Base-by-base conservation (phyloP, 1,140 invertebrate genomes). In the Leptopilina boulardi region DNA sequence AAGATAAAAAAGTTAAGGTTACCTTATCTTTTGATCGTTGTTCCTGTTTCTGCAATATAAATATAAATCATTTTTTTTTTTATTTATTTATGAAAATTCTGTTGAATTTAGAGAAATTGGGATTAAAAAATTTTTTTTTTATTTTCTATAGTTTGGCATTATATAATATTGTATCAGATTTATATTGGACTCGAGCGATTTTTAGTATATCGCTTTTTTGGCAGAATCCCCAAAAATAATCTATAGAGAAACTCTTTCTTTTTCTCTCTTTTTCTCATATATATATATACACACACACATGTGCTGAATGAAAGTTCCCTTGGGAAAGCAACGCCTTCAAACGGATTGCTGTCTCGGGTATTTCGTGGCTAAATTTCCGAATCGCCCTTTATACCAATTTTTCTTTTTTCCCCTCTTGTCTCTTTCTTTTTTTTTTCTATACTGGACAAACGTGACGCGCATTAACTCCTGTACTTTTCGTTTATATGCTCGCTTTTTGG, bases 361-460 rank as follows among this genome's bases (percentile, higher is more conserved):
- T 73, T 51, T 26, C 71, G 23, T 30, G 42, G 71, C 41, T 51
- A 38, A 73, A 15, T 26, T 47, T 15, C 38, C 3, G 21, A 73
- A 73, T 47, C 15, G 44, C 13, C 44, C 44, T 47, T 23, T 56
- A 23, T 23, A 10, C 19, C 18, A 56, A 56, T 23, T 56, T 56
- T 56, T 18, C n/a, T 56, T 23, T 23, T 56, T 56, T 10, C 19
- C 54, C 54, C 18, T 9, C 9, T 23, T 59, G 8, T 23, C 54
- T 13, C 10, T 59, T 11, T 23, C 2, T 13, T 23, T 23, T 41
- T 59, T 59, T 74, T 71, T 72, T 74, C 26, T 75, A 72, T 75
- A 38, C 41, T 23, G 51, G 21, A 70, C 59, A 76, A 74, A 79
- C 74, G 73, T 74, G 73, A n/a, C 23, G 73, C 21, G 73, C 73